These are phyloP conservation scores for Apaloderma vittatum DNA, from an alignment of 2,113 vertebrate genomes.

Conservation along the genomic window DNA sequence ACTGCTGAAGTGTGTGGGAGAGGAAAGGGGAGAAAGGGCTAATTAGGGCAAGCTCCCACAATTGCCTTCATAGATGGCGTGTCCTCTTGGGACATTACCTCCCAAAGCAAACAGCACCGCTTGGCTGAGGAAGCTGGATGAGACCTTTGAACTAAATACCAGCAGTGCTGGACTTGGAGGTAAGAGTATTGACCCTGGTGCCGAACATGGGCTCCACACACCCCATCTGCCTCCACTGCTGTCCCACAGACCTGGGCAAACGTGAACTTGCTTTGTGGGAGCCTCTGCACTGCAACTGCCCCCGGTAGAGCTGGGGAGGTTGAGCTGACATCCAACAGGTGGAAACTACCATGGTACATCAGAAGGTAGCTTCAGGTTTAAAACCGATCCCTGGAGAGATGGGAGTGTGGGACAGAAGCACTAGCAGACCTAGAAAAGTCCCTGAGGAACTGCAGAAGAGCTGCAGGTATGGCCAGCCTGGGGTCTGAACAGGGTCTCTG, in stretches of 20 bases:
- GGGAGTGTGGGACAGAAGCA: neutral
- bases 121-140: neutral
- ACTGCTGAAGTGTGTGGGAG: conserved; percentile 6
- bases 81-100: neutral
- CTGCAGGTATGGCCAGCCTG: neutral
- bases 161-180: neutral
- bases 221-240: neutral
- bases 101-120: neutral
- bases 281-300: neutral
- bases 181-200: neutral
- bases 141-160: neutral
- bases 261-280: neutral
- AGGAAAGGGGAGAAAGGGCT: neutral
- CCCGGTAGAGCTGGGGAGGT: neutral
- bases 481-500: rapidly evolving
- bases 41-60: neutral
- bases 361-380: neutral
- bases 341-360: rapidly evolving
- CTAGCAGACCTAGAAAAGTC: neutral
- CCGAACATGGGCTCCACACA: rapidly evolving
- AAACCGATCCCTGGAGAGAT: neutral
- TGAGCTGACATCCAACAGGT: rapidly evolving
- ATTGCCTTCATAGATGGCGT: neutral
- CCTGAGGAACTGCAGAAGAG: rapidly evolving
- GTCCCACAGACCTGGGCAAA: neutral